A percentile compares a stretch with the other conserved stretches of the same genome.
Evolutionary conservation across 2,797 vertebrate species (phyloP).

Genomic region (Poeciliopsis presidionis): DNA sequence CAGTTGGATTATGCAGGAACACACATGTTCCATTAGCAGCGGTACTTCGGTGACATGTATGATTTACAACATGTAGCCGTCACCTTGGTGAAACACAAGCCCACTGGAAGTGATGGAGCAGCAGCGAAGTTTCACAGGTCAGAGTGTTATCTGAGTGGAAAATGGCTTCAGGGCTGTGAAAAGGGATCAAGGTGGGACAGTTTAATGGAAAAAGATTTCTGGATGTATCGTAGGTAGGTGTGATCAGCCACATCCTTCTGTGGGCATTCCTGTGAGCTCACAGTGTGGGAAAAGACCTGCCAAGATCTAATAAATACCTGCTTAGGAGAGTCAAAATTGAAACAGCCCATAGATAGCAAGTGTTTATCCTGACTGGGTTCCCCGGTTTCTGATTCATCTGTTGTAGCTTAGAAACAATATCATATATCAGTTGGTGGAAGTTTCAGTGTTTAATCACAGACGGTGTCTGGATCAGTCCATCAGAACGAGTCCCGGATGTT

Average conservation of each 20-base stretch:
- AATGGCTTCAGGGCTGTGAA: slow-evolving; percentile 48
- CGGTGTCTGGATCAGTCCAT: neutral
- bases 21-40: slow-evolving; percentile 17
- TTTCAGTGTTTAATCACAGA: slow-evolving; percentile 14
- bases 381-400: slow-evolving; percentile 11
- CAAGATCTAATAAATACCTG: slow-evolving; percentile 49
- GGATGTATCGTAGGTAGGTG: slow-evolving; percentile 61
- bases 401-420: slow-evolving; percentile 11
- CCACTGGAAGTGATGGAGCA: slow-evolving; percentile 36
- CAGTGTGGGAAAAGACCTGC: slow-evolving; percentile 56
- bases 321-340: slow-evolving; percentile 54
- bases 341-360: slow-evolving; percentile 58
- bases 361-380: slow-evolving; percentile 48
- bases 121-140: slow-evolving; percentile 19
- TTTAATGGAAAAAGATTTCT: slow-evolving; percentile 42
- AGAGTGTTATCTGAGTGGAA: slow-evolving; percentile 35
- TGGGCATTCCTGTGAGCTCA: slow-evolving; percentile 56
- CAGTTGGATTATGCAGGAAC: slow-evolving; percentile 23
- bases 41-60: slow-evolving; percentile 17
- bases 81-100: slow-evolving; percentile 40
- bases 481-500: slow-evolving; percentile 11
- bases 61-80: slow-evolving; percentile 39
- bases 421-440: slow-evolving; percentile 28
- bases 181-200: slow-evolving; percentile 25
- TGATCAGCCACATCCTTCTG: slow-evolving; percentile 44